Evolutionary conservation across 2,888 invertebrate genomes (phyloP).

Genomic region (Copidosoma aretas): DNA sequence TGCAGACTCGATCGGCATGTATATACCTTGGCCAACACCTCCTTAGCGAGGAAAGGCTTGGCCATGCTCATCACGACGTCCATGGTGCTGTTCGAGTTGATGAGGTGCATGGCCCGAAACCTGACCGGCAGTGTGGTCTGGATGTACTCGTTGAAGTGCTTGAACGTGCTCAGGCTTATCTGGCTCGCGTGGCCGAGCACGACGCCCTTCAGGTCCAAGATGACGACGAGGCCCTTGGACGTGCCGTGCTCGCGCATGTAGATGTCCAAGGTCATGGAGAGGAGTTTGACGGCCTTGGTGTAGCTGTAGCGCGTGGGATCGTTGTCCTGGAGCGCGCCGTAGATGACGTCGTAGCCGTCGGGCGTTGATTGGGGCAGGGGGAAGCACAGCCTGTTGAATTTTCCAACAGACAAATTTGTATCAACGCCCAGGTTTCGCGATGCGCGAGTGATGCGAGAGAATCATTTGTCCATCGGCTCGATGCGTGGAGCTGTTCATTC

Average conservation of each 20-base stretch:
- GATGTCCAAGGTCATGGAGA: conserved; percentile 68
- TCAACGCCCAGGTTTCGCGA: no score
- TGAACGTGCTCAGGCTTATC: conserved; percentile 69
- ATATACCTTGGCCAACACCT: conserved; percentile 61
- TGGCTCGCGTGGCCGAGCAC: conserved; percentile 70
- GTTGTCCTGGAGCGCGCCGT: conserved; percentile 65
- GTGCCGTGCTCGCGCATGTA: conserved; percentile 66
- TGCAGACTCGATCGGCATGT: neutral
- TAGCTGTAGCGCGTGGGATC: conserved; percentile 69
- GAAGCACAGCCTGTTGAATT: neutral
- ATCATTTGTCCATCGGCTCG: no score
- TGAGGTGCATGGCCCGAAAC: conserved; percentile 72
- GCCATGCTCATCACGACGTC: conserved; percentile 73
- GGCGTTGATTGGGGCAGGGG: neutral
- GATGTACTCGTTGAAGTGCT: conserved; percentile 71
- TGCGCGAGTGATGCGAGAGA: no score
- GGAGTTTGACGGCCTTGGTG: conserved; percentile 62
- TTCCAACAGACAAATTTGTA: no score
- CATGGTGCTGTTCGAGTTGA: conserved; percentile 73
- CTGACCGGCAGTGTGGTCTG: conserved; percentile 76
- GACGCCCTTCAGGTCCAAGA: conserved; percentile 69
- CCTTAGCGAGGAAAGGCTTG: conserved; percentile 76
- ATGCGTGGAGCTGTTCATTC: no score
- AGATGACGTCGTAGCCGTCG: conserved; percentile 67
- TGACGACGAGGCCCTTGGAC: conserved; percentile 67